Evolutionary conservation across 2,888 invertebrate genomes (phyloP).

Genomic region (Oligia strigilis): DNA sequence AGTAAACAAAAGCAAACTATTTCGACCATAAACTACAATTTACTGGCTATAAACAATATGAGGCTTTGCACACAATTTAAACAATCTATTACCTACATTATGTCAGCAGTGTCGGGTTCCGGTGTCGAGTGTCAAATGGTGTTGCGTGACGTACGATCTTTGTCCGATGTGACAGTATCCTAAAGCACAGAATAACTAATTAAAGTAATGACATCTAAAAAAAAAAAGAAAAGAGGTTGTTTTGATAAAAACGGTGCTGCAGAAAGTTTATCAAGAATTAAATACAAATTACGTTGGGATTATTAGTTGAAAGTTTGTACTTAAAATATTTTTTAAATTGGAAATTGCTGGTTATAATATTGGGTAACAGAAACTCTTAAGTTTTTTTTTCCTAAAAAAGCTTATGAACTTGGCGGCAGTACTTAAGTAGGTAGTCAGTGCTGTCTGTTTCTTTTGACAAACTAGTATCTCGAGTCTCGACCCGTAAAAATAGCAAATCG

Average conservation of each 20-base stretch:
- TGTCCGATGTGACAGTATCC: constrained; percentile 6
- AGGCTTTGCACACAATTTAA: constrained; percentile 25
- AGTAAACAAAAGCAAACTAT: constrained; percentile 28
- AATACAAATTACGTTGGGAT: neutral
- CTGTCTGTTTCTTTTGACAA: neutral
- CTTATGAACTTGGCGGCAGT: neutral
- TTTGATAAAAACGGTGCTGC: neutral
- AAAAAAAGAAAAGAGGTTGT: neutral
- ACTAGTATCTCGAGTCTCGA: neutral
- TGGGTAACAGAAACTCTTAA: neutral
- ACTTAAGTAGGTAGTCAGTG: too few species aligned
- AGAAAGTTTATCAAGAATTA: neutral
- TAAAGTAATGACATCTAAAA: neutral
- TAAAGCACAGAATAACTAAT: neutral
- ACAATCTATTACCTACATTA: constrained; percentile 49
- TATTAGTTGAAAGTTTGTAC: neutral
- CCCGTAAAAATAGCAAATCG: neutral
- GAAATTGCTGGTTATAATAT: constrained; percentile 4
- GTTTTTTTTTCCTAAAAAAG: neutral
- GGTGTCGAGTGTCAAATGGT: constrained; percentile 20
- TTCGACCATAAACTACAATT: constrained; percentile 36
- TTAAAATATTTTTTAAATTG: neutral
- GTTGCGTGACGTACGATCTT: constrained; percentile 16
- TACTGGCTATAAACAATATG: constrained; percentile 22
- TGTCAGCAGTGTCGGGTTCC: constrained; percentile 33